These are phyloP conservation scores for Athalia cordata DNA, from an alignment of 2,888 invertebrate species.

Conservation along the genomic window DNA sequence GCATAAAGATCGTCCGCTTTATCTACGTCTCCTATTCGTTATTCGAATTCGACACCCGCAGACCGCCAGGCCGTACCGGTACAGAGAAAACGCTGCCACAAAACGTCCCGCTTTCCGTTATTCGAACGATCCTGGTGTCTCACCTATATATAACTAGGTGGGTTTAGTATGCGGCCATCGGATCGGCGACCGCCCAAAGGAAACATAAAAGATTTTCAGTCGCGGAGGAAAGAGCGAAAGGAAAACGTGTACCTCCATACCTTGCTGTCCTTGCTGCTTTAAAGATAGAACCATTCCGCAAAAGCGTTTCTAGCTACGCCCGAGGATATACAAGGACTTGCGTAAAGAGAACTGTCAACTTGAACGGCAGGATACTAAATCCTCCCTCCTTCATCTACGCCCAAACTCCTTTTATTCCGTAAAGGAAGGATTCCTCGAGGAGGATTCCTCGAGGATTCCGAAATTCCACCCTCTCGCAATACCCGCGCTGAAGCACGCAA, in stretches of 20 bases:
- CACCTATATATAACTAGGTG: neutral
- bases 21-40: constrained; percentile 46
- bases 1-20: constrained; percentile 41
- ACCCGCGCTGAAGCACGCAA: too few species aligned
- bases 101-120: neutral
- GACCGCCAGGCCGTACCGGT: neutral
- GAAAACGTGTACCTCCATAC: too few species aligned
- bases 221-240: neutral
- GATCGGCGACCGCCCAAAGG: constrained; percentile 36
- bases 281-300: constrained; percentile 36
- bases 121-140: constrained; percentile 7
- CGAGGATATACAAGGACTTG: neutral
- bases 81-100: neutral
- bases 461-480: too few species aligned
- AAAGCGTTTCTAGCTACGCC: neutral
- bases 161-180: constrained; percentile 31
- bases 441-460: too few species aligned
- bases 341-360: constrained; percentile 23
- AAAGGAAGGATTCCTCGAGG: neutral
- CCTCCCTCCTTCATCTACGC: constrained; percentile 9
- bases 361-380: neutral
- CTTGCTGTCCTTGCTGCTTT: constrained; percentile 32
- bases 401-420: neutral
- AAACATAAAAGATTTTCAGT: constrained; percentile 39
- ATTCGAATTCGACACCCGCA: constrained; percentile 39